Evolutionary conservation across 2,888 invertebrate genomes (phyloP).

Genomic region (Lasius fuliginosus): DNA sequence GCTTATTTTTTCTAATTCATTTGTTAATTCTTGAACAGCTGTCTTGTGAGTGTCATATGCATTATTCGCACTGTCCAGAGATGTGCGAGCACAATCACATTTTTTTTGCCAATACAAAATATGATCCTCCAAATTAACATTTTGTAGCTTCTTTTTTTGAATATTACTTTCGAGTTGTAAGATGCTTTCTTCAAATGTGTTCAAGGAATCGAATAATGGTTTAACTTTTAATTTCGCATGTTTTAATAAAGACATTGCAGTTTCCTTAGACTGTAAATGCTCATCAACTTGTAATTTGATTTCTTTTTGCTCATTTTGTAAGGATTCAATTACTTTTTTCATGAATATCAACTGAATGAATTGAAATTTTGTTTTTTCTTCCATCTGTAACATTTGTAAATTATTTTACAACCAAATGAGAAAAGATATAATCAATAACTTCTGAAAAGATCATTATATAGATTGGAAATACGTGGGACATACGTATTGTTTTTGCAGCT

Average conservation of each 20-base stretch:
- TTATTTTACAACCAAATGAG: neutral
- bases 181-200: constrained; percentile 35
- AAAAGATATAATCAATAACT: neutral
- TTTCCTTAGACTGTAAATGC: constrained; percentile 5
- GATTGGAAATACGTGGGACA: constrained; percentile 70
- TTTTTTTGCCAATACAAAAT: constrained; percentile 97
- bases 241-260: neutral
- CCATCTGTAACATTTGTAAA: constrained; percentile 88
- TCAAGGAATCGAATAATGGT: neutral
- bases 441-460: constrained; percentile 26
- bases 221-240: neutral
- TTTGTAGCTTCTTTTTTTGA: constrained; percentile 91
- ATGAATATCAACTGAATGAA: constrained; percentile 96
- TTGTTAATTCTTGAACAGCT: constrained; percentile 93
- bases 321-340: constrained; percentile 93
- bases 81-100: constrained; percentile 93
- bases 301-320: constrained; percentile 85
- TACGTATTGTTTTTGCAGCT: constrained; percentile 95
- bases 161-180: constrained; percentile 31
- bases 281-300: neutral
- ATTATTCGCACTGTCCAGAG: constrained; percentile 93
- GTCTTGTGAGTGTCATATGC: constrained; percentile 94
- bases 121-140: constrained; percentile 96
- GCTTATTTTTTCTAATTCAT: constrained; percentile 92
- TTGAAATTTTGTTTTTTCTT: constrained; percentile 95